Evolutionary conservation across 2,797 vertebrate genomes (phyloP).

Genomic region (Mormyrus proboscirostris): DNA sequence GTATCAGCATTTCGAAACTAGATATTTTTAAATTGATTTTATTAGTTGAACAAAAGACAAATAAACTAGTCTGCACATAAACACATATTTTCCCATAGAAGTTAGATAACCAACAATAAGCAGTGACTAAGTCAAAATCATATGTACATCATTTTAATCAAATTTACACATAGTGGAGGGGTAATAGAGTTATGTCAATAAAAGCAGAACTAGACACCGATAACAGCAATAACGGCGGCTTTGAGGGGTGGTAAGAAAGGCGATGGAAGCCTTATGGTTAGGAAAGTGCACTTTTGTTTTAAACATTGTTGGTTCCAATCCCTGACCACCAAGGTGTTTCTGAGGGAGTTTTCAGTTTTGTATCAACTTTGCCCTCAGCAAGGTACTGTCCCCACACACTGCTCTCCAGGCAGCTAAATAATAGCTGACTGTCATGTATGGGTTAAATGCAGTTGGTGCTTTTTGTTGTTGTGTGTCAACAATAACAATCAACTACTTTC

Average conservation of each 20-base stretch:
- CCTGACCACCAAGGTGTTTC: not conserved
- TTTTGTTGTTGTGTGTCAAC: not conserved
- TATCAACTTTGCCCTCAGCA: too few relatives aligned
- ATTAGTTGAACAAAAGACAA: not conserved
- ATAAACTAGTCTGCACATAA: not conserved
- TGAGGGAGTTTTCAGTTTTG: not conserved
- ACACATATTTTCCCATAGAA: not conserved
- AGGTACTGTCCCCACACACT: not conserved
- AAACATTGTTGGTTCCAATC: not conserved
- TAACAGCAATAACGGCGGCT: not conserved
- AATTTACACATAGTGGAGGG: not conserved
- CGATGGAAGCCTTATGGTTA: not conserved
- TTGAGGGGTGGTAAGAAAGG: not conserved
- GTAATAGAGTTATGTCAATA: not conserved
- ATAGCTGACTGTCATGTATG: not conserved
- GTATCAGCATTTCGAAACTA: not conserved
- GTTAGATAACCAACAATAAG: not conserved
- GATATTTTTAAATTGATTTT: not conserved
- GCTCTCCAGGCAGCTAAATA: not conserved
- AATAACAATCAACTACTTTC: not conserved
- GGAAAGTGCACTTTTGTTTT: not conserved
- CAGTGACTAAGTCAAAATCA: not conserved
- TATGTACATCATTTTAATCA: not conserved
- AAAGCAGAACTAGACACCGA: not conserved
- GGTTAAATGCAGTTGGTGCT: not conserved